Evolutionary conservation across 2,113 vertebrate genomes (phyloP), one percentile per base, ranked within the genome.

Genomic region (Myotis lucifugus): DNA sequence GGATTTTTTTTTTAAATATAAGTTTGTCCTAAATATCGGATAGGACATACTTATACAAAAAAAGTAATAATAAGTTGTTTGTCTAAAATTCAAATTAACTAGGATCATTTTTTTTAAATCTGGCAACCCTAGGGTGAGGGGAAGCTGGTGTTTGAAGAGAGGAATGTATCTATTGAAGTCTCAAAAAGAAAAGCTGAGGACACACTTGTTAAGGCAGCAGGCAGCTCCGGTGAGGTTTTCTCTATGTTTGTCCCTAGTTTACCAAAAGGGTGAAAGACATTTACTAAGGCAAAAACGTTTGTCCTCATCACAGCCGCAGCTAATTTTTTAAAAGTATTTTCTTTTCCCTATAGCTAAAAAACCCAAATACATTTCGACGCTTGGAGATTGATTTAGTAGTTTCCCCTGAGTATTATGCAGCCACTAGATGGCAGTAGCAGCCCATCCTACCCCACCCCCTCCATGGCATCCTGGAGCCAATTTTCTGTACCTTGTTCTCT

Each of bases 391-490:
- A 61, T 37, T 19, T n/a, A 21, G n/a, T 14, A 4, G 32, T 46
- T 78, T 56, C 2, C 86, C 52, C 42, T 0, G 5, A 56, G 13
- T 4, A 27, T 9, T 6, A 11, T 6, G 46, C 11, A 5, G 84
- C 95, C 98, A 97, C 98, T 97, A 98, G 98, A 98, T 98, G 98
- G 89, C 98, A 98, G 95, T 98, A 91, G 95, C 95, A 97, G 85
- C 93, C 85, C 94, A 88, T 7, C 25, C 6, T 27, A 69, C 3
- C 21, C 77, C 48, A 6, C 85, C 90, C 72, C 72, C 84, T 56
- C 77, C 54, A 29, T 0, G 4, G 23, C 23, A 10, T 40, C 21
- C 50, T 5, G 21, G 6, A 54, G 64, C 46, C 72, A 14, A 21
- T 78, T 5, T 90, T 94, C 85, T 46, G 56, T 72, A 70, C 94